Evolutionary conservation across 2,888 invertebrate species (phyloP).

Genomic region (Aethes cnicana): DNA sequence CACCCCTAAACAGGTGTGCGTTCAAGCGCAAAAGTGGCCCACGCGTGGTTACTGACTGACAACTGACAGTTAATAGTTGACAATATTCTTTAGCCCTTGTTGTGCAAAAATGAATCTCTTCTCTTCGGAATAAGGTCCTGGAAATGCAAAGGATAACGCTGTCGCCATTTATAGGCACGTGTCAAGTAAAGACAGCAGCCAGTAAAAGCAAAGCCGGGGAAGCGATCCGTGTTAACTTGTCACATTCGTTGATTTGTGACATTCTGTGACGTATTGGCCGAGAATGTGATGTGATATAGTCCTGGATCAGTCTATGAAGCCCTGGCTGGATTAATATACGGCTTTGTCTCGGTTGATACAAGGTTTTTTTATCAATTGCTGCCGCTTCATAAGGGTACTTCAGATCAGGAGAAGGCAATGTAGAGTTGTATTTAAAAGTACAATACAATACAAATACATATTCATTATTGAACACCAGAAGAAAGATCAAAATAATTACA

Average conservation of each 20-base stretch:
- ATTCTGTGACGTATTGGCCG: conserved; percentile 21
- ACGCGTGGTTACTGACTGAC: conserved; percentile 65
- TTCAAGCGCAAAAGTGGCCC: conserved; percentile 72
- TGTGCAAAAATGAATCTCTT: conserved; percentile 1
- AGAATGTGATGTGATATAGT: conserved; percentile 7
- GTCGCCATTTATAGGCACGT: conserved; percentile 44
- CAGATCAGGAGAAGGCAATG: no score
- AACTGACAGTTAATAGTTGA: conserved; percentile 47
- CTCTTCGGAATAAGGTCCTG: conserved; percentile 38
- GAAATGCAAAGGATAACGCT: conserved; percentile 31
- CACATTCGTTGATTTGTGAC: conserved; percentile 35
- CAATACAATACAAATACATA: no score
- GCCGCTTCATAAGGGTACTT: no score
- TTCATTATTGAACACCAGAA: no score
- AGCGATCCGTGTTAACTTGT: conserved; percentile 48
- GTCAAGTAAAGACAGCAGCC: conserved; percentile 48
- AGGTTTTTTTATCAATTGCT: no score
- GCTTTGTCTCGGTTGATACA: no score
- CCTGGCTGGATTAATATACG: no score
- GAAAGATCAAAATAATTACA: no score
- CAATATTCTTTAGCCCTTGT: conserved; percentile 11
- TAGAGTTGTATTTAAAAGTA: no score
- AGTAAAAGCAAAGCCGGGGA: conserved; percentile 47
- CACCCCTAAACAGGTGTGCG: conserved; percentile 63
- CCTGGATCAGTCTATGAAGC: no score